A percentile compares a stretch with the other conserved stretches of the same genome.
Conservation (phyloP, 1,140 invertebrate species). For the fruit fly (Drosophila melanogaster) region Release_6_plus_ISO1_MT NT_033777.3:17197501-17198000, state of each 20-base stretch:
- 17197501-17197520: constrained; percentile 72
- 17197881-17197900: constrained; percentile 51
- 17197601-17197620: constrained; percentile 52
- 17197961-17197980: constrained; percentile 10
- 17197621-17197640: constrained; percentile 69
- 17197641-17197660: constrained; percentile 41
- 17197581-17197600: constrained; percentile 78
- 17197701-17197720: constrained; percentile 53
- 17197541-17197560: constrained; percentile 72
- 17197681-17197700: constrained; percentile 64
- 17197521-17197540: constrained; percentile 72
- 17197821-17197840: constrained; percentile 48
- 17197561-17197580: constrained; percentile 49
- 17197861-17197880: constrained; percentile 47
- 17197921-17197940: constrained; percentile 18
- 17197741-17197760: neutral
- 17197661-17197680: constrained; percentile 64
- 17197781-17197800: constrained; percentile 21
- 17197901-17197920: constrained; percentile 53
- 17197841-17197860: constrained; percentile 50
- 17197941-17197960: constrained; percentile 49
- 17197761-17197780: constrained; percentile 3
- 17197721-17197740: constrained; percentile 17
- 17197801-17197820: constrained; percentile 35
- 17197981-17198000: too few relatives aligned